These are phyloP conservation scores for Caenorhabditis angaria DNA, from an alignment of 2,888 invertebrate genomes.

Conservation along the genomic window DNA sequence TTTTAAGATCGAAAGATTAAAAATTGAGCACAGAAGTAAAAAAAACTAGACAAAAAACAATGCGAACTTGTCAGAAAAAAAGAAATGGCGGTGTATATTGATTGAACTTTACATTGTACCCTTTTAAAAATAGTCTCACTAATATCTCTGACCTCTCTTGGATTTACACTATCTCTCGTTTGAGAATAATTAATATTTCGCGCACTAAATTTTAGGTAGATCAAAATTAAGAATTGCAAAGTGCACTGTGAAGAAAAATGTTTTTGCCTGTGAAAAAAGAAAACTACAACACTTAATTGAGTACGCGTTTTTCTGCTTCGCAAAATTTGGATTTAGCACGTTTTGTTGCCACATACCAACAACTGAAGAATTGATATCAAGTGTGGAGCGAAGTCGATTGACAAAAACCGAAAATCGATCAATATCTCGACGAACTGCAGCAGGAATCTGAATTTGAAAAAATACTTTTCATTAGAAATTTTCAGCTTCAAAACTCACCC, in stretches of 20 bases:
- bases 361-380: slow-evolving; percentile 54
- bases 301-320: not conserved
- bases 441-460: slow-evolving; percentile 52
- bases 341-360: slow-evolving; percentile 38
- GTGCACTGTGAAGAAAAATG: not conserved
- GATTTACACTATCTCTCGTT: not conserved
- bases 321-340: not conserved
- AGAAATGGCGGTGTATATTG: too few species aligned
- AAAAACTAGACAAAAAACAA: too few species aligned
- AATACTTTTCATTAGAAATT: slow-evolving; percentile 74
- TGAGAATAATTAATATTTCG: not conserved
- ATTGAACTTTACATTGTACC: too few species aligned
- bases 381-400: slow-evolving; percentile 54
- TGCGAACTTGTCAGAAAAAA: too few species aligned
- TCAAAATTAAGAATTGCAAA: not conserved
- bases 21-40: too few species aligned
- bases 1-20: too few species aligned
- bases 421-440: slow-evolving; percentile 63
- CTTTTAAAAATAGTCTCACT: not conserved
- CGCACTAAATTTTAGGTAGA: not conserved
- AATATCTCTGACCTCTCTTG: not conserved
- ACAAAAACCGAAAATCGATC: slow-evolving; percentile 66
- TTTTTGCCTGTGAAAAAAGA: not conserved
- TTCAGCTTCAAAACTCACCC: slow-evolving; percentile 78
- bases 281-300: not conserved